Evolutionary conservation across 2,113 vertebrate species (phyloP).

Genomic region (Mobula birostris): DNA sequence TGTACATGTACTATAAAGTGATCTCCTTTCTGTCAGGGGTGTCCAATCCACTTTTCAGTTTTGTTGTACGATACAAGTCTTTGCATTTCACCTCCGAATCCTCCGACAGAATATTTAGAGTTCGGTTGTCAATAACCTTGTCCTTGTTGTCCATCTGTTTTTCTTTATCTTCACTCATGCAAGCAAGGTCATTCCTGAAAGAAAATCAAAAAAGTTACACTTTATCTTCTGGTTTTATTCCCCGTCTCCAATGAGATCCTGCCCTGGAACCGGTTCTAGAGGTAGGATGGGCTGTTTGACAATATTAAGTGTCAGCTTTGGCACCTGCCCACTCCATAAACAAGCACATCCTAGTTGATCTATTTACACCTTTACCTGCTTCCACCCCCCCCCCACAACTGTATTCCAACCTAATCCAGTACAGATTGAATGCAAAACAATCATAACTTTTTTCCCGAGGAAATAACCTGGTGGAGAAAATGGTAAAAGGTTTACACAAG

Average conservation of each 20-base stretch:
- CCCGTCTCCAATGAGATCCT: not conserved
- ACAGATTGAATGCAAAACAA: not conserved
- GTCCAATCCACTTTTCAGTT: slow-evolving; percentile 41
- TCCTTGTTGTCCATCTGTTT: slow-evolving; percentile 46
- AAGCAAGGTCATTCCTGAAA: slow-evolving; percentile 47
- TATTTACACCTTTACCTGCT: not conserved
- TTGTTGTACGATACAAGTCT: slow-evolving; percentile 46
- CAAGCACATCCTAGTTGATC: not conserved
- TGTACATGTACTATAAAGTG: slow-evolving; percentile 42
- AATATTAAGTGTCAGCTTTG: not conserved
- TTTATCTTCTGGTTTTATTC: not conserved
- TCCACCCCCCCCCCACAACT: not conserved
- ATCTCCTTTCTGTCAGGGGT: slow-evolving; percentile 41
- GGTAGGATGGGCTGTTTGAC: not conserved
- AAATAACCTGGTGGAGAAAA: not conserved
- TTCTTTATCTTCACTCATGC: slow-evolving; percentile 43
- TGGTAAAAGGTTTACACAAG: not conserved
- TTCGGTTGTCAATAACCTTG: not conserved
- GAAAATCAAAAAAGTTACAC: slow-evolving; percentile 35
- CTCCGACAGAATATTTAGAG: slow-evolving; percentile 33
- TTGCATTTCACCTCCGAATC: slow-evolving; percentile 52
- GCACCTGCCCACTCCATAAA: not conserved
- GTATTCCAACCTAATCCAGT: not conserved
- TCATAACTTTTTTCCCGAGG: too few species aligned
- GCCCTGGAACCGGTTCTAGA: not conserved